Conservation (phyloP, 2,888 invertebrate genomes). For the Protophormia terraenovae region DNA sequence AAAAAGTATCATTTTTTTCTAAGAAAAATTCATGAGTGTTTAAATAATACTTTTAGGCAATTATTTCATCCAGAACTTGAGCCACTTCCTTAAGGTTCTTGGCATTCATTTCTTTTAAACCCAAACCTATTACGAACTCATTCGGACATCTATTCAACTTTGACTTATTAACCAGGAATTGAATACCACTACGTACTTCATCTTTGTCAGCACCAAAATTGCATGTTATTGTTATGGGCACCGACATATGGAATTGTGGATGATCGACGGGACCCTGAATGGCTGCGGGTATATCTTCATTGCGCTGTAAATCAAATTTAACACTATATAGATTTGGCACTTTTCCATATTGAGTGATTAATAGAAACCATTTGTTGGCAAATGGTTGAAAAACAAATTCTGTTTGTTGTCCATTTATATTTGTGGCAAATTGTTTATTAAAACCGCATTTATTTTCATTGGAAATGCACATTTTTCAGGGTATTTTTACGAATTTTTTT, state of each 20-base stretch:
- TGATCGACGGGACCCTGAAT: constrained; percentile 72
- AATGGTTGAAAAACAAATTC: constrained; percentile 78
- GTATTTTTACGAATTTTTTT: background rate
- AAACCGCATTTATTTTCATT: constrained; percentile 71
- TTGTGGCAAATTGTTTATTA: constrained; percentile 72
- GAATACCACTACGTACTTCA: constrained; percentile 77
- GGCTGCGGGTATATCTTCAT: constrained; percentile 60
- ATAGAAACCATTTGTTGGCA: constrained; percentile 77
- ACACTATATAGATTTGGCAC: constrained; percentile 77
- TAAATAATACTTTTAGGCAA: constrained; percentile 51
- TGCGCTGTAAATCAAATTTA: constrained; percentile 74
- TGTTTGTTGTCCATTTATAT: constrained; percentile 74
- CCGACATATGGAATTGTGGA: constrained; percentile 73
- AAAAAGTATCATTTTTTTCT: constrained; percentile 57
- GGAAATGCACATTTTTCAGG: constrained; percentile 55
- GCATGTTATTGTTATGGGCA: constrained; percentile 75
- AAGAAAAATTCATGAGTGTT: constrained; percentile 11
- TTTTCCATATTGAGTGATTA: constrained; percentile 78
- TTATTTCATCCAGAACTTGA: constrained; percentile 70
- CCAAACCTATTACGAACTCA: constrained; percentile 76
- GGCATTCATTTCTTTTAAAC: constrained; percentile 75
- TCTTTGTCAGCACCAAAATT: constrained; percentile 77
- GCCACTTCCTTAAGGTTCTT: constrained; percentile 74
- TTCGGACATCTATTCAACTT: constrained; percentile 74
- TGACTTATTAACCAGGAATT: constrained; percentile 77